Percentiles rank a stretch among this genome's conserved stretches.
phyloP scores from a whole-genome alignment of 2,888 invertebrate species.

The Torymus aiolomorphi region DNA sequence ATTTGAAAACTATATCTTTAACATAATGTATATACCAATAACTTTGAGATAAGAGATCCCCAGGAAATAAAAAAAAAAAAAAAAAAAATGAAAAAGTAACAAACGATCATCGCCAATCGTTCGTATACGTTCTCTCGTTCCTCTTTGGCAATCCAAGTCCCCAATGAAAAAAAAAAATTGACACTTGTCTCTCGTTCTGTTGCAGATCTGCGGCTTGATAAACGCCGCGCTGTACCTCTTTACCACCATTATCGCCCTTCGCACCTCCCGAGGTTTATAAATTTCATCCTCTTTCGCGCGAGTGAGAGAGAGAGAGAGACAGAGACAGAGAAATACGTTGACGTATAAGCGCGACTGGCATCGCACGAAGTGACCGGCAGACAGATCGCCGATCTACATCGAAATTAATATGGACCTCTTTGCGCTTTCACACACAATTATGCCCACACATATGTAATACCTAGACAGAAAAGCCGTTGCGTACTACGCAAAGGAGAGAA shows the following conservation, averaged over 20 bases:
- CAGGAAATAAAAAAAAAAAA: no score
- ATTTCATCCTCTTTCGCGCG: conserved; percentile 22
- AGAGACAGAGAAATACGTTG: background rate
- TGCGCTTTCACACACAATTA: conserved; percentile 12
- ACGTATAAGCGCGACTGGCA: background rate
- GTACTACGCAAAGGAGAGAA: no score
- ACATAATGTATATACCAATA: no score
- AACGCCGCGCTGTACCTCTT: conserved; percentile 84
- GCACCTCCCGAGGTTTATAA: conserved; percentile 86
- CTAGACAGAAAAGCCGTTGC: background rate
- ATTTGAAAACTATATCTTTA: no score
- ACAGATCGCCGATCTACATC: conserved; percentile 1
- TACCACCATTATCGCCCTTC: conserved; percentile 86
- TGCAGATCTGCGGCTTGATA: conserved; percentile 86
- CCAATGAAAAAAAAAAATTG: background rate
- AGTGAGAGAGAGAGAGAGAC: background rate
- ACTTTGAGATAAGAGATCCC: no score
- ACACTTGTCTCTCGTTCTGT: conserved; percentile 64
- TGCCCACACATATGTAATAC: background rate
- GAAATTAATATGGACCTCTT: conserved; percentile 1
- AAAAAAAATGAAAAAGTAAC: no score
- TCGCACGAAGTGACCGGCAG: background rate
- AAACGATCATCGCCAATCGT: no score
- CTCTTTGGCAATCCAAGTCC: no score
- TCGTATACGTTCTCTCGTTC: no score